Evolutionary conservation across 2,113 vertebrate species (phyloP), one percentile per base, ranked within the genome.

Genomic region (Rhabdomys dilectus): DNA sequence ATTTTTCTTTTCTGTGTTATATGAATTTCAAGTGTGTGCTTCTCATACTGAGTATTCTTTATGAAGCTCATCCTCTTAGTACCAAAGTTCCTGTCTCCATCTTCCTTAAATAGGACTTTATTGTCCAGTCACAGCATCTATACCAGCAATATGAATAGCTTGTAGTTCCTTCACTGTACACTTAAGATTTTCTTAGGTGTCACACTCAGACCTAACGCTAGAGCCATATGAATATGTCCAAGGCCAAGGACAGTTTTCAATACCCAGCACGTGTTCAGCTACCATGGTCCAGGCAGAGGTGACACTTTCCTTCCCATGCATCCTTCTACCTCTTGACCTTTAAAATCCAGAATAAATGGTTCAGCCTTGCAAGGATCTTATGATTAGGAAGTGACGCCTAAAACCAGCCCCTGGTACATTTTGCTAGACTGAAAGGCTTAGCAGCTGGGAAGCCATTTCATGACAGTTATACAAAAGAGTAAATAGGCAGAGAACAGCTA

Each of bases 191-290:
- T 4, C 19, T 5, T 2, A 1, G 36, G 2, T 73, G 16, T 22
- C 17, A 29, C 19, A 0, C 5, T 13, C 42, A 77, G 64, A 60
- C 58, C 29, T 0, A 6, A 31, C 19, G 11, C 58, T 4, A 1
- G 72, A 8, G 17, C 8, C 2, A 0, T 21, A 26, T 48, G 60
- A 24, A 64, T 85, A 4, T 21, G 26, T 3, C 0, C 6, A 0
- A 86, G 42, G 0, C 0, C 15, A 22, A 42, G 29, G 26, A 16
- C 24, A 2, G 1, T 9, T 5, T 53, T 51, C 39, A 3, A 17
- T 7, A 1, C 9, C 62, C 1, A 5, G 19, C 34, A 6, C 13
- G 36, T 81, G 22, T 53, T 88, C 1, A 4, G 12, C 51, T 66
- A 53, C 7, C 22, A 19, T 36, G 22, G 66, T 53, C 58, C 56